Conservation (phyloP, 1,140 invertebrate species). For the Octopus sinensis region DNA sequence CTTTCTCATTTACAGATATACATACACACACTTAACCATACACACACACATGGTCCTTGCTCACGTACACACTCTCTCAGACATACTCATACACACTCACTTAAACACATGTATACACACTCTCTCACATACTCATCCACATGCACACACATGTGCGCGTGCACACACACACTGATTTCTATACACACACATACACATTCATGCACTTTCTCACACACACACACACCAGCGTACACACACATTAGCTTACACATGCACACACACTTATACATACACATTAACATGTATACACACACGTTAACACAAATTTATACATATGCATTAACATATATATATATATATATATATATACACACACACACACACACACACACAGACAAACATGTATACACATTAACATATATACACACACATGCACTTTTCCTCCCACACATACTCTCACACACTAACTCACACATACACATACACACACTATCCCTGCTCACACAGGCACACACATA, state of each 20-base stretch:
- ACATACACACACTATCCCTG: not conserved
- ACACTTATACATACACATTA: not conserved
- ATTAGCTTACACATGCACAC: not conserved
- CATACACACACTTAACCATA: not conserved
- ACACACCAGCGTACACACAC: not conserved
- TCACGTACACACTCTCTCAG: not conserved
- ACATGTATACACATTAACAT: not conserved
- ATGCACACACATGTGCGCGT: not conserved
- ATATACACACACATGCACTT: not conserved
- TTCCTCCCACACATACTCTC: not conserved
- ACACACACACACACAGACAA: not conserved
- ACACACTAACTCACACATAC: not conserved
- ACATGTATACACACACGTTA: not conserved
- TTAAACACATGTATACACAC: not conserved
- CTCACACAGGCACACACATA: not conserved
- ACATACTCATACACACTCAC: not conserved
- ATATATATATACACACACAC: not conserved
- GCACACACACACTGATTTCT: not conserved
- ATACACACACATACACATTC: not conserved
- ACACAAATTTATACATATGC: not conserved
- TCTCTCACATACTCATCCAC: not conserved
- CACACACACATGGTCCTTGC: not conserved
- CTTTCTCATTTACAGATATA: not conserved
- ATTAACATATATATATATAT: not conserved
- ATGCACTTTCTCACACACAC: not conserved